Conservation (phyloP, 2,888 invertebrate species). For the Tenthredo amoena region DNA sequence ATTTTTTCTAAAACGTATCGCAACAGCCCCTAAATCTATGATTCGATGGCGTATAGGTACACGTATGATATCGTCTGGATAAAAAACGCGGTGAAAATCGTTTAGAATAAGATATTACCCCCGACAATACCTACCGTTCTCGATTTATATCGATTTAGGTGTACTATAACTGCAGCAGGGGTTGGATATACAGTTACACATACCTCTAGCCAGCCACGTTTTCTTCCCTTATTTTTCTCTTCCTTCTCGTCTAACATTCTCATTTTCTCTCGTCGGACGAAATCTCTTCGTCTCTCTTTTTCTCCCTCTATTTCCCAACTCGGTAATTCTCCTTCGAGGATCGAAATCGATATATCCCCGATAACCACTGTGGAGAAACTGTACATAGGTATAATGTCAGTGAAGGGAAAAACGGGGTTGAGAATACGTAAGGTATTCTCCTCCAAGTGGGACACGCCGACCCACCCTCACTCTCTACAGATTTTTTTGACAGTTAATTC, state of each 20-base stretch:
- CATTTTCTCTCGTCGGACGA: not conserved
- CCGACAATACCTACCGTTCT: not conserved
- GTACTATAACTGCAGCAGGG: not conserved
- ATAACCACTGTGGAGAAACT: not conserved
- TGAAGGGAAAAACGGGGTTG: too few relatives aligned
- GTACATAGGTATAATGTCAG: not conserved
- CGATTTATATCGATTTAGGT: conserved; percentile 11
- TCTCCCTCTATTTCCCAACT: not conserved
- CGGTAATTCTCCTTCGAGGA: not conserved
- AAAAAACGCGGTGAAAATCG: not conserved
- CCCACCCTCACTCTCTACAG: too few relatives aligned
- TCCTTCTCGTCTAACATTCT: not conserved
- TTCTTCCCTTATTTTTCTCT: not conserved
- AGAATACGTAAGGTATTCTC: too few relatives aligned
- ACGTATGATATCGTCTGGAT: not conserved
- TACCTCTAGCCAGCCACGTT: not conserved
- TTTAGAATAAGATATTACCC: not conserved
- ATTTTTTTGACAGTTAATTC: too few relatives aligned
- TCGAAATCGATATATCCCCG: conserved; percentile 29
- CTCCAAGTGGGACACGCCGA: not conserved
- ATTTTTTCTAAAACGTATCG: too few relatives aligned
- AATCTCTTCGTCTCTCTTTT: not conserved
- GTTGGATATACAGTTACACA: not conserved
- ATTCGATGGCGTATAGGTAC: not conserved
- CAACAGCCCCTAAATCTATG: not conserved